Conservation (phyloP, 2,113 vertebrate species). For the Antechinus stuartii region DNA sequence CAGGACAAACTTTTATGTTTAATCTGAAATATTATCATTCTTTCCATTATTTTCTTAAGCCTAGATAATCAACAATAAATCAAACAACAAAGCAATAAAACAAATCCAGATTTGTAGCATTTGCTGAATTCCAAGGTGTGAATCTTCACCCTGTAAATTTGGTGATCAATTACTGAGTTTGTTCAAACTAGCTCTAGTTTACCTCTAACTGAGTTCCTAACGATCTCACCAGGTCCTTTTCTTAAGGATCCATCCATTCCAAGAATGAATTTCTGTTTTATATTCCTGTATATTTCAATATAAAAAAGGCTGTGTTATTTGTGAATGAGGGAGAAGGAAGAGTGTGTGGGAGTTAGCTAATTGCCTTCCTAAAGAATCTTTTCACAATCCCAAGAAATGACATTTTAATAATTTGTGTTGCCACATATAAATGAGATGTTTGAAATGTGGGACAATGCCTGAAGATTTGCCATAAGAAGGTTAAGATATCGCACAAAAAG, state of each 20-base stretch:
- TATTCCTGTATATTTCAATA: background rate
- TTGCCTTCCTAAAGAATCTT: conserved; percentile 43
- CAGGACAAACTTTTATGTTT: background rate
- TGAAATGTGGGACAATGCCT: conserved; percentile 31
- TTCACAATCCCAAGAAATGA: background rate
- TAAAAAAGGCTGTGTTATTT: background rate
- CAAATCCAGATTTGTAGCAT: background rate
- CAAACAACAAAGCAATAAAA: background rate
- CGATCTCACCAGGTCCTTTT: background rate
- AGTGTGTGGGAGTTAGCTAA: conserved; percentile 6
- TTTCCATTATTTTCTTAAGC: background rate
- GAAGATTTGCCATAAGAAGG: background rate
- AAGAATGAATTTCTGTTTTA: background rate
- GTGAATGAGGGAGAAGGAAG: background rate
- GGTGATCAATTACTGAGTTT: background rate
- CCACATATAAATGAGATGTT: conserved; percentile 34
- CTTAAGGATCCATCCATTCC: background rate
- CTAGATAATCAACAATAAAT: background rate
- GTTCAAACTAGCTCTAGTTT: background rate
- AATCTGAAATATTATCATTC: background rate
- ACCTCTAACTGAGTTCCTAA: background rate
- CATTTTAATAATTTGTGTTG: conserved; percentile 56
- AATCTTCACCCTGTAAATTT: background rate
- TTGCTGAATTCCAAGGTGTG: background rate
- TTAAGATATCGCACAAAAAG: background rate